A percentile compares a stretch with the other conserved stretches of the same genome.
Evolutionary conservation across 2,888 invertebrate species (phyloP).

Genomic region (Cosmopolites sordidus): DNA sequence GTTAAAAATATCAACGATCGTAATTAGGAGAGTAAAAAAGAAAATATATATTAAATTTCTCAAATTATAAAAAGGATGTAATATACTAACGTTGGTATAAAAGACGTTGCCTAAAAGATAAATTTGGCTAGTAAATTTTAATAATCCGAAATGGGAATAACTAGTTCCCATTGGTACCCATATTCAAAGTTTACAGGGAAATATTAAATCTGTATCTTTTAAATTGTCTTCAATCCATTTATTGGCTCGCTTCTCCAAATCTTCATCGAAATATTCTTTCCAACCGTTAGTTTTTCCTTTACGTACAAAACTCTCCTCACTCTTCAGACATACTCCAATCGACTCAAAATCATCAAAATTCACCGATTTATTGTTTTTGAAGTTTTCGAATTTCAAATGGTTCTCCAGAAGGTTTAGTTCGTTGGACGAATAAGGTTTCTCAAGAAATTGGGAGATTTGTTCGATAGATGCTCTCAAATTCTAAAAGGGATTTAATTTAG

Average conservation of each 20-base stretch:
- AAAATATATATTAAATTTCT: too few species aligned
- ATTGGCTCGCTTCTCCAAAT: conserved; percentile 63
- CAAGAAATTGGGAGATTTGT: conserved; percentile 60
- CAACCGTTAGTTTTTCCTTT: conserved; percentile 67
- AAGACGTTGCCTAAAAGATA: too few species aligned
- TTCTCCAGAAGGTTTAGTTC: conserved; percentile 60
- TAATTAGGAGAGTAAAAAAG: too few species aligned
- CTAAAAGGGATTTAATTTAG: conserved; percentile 44
- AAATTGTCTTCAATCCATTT: conserved; percentile 66
- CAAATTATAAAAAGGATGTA: too few species aligned
- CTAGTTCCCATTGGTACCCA: too few species aligned
- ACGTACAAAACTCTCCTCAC: conserved; percentile 63
- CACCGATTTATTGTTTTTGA: conserved; percentile 75
- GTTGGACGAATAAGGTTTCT: conserved; percentile 54
- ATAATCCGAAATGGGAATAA: too few species aligned
- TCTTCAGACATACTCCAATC: conserved; percentile 54
- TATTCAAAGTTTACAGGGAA: conserved; percentile 51
- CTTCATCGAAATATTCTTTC: conserved; percentile 66
- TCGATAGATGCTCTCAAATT: conserved; percentile 57
- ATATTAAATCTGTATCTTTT: conserved; percentile 56
- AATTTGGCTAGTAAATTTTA: too few species aligned
- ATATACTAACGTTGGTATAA: too few species aligned
- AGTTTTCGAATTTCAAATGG: conserved; percentile 76
- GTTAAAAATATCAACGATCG: too few species aligned
- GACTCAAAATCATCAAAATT: conserved; percentile 64